Percentiles rank a stretch among this genome's conserved stretches.
phyloP scores from a whole-genome alignment of 2,888 invertebrate species.

The Dimorphilus gyrociliatus region DNA sequence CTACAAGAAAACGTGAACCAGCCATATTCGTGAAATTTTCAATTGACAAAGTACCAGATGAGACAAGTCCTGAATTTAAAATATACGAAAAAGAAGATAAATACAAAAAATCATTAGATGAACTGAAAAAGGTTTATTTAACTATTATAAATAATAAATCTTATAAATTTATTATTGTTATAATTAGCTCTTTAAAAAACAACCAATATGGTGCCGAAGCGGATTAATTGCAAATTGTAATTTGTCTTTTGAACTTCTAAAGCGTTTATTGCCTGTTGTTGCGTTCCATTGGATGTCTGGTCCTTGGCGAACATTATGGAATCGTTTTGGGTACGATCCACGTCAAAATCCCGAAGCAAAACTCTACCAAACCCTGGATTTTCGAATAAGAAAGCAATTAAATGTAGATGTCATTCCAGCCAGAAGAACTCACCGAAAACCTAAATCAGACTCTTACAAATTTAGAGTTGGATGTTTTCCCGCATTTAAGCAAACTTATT shows the following conservation, averaged over 20 bases:
- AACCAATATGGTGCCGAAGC: slow-evolving; percentile 75
- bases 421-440: slow-evolving; percentile 42
- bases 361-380: slow-evolving; percentile 74
- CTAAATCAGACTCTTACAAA: slow-evolving; percentile 55
- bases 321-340: slow-evolving; percentile 78
- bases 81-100: no score
- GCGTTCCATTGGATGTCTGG: slow-evolving; percentile 73
- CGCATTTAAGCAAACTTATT: slow-evolving; percentile 26
- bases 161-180: background rate
- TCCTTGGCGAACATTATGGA: slow-evolving; percentile 78
- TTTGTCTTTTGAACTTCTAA: slow-evolving; percentile 12
- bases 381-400: slow-evolving; percentile 37
- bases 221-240: slow-evolving; percentile 44
- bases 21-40: no score
- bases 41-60: no score
- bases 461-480: slow-evolving; percentile 65
- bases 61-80: no score
- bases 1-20: no score
- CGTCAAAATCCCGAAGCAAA: slow-evolving; percentile 58
- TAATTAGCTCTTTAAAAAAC: slow-evolving; percentile 56
- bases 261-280: slow-evolving; percentile 54
- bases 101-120: no score
- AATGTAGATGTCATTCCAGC: background rate
- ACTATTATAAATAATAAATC: slow-evolving; percentile 1
- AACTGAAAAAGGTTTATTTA: no score